These are phyloP conservation scores for Enteromius treurensis DNA, from an alignment of 2,797 vertebrate species.

Conservation along the genomic window DNA sequence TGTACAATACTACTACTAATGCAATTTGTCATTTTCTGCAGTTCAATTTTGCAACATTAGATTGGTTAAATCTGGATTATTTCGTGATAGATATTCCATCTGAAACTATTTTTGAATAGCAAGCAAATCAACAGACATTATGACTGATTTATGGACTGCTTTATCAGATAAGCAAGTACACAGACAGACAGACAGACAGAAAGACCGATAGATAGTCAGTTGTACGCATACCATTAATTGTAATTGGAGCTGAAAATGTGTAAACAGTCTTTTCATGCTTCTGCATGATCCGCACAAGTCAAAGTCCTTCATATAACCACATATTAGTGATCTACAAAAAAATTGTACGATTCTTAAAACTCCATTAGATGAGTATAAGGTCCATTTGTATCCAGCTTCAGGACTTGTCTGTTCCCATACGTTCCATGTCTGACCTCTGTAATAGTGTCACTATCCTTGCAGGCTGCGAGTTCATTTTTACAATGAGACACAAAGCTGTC, in stretches of 20 bases:
- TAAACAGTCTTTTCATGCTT: not conserved
- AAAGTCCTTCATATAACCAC: not conserved
- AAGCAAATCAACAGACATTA: not conserved
- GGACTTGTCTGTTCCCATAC: conserved; percentile 93
- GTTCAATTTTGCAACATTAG: no score
- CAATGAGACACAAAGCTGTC: conserved; percentile 82
- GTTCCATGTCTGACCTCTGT: conserved; percentile 84
- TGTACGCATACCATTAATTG: not conserved
- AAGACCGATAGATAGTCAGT: no score
- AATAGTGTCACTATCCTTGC: conserved; percentile 72
- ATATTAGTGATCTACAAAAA: not conserved
- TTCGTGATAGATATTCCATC: not conserved
- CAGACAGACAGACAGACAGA: no score
- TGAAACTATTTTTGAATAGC: not conserved
- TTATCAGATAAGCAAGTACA: not conserved
- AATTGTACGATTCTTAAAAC: conserved; percentile 73
- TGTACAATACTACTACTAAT: not conserved
- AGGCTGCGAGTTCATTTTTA: conserved; percentile 78
- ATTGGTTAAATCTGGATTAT: not conserved
- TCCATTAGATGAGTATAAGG: conserved; percentile 93
- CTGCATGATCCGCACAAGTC: not conserved
- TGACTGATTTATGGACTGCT: not conserved
- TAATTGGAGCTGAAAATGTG: not conserved
- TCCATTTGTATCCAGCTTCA: conserved; percentile 91
- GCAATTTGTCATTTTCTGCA: not conserved